Base-by-base conservation (phyloP, 2,797 vertebrate genomes). In the Salmo trutta region DNA sequence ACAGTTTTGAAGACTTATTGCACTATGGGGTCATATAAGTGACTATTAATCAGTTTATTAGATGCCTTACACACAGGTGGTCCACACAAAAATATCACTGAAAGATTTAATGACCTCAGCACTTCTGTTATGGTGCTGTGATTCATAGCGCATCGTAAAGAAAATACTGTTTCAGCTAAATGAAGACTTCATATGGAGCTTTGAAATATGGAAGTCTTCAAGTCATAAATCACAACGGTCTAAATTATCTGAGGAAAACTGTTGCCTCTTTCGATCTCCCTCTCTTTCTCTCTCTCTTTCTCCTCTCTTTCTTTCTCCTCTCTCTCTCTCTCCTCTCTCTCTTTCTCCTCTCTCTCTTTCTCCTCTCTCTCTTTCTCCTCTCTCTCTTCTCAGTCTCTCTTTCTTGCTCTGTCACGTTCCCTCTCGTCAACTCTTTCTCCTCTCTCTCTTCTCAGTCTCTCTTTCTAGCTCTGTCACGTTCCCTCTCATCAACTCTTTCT, bases 81-180 rank as follows among this genome's bases (percentile, higher is more conserved):
- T 24, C 21, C 21, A 21, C 5, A 21, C 41, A 47, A 47, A 41
- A 47, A 3, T 64, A 21, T 64, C 27, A 24, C n/a, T 24, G 59
- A 24, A 24, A 36, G 66, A 67, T 27, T 5, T 67, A 7, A 21
- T 66, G 66, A 67, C 29, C 66, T 8, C 21, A 72, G 15, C 24
- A 54, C 16, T 29, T 15, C 5, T 7, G 24, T 7, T 17, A 36
- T 36, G 29, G 66, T 86, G 88, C 91, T 91, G 16, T 87, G 89
- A 91, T 91, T 89, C 91, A 90, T 90, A 90, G 88, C 87, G 81
- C 91, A 90, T 88, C 87, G 89, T 90, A 90, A 91, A 91, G 88
- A 88, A 90, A 90, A 88, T 68, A 81, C 84, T 91, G 89, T 91
- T 91, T 88, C 1, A 24, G 79, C 88, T 88, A 86, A 91, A 92